A percentile compares a stretch with the other conserved stretches of the same genome.
These are phyloP conservation scores for Euleptes europaea DNA, from an alignment of 2,113 vertebrate species.

Conservation along the genomic window DNA sequence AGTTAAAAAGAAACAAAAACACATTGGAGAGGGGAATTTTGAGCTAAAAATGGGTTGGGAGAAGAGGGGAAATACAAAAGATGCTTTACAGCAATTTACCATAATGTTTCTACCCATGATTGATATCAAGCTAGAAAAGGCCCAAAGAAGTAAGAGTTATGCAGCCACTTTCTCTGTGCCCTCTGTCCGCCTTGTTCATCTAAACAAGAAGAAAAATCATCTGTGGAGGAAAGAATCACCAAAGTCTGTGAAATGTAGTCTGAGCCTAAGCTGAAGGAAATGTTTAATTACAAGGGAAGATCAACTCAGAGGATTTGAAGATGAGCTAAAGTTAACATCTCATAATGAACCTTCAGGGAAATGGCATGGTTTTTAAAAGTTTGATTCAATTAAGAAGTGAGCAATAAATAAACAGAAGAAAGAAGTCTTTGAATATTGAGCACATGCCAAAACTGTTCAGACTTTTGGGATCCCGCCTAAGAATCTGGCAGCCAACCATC, in stretches of 20 bases:
- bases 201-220: neutral
- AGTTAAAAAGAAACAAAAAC: too few species aligned
- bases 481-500: constrained; percentile 29
- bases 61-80: neutral
- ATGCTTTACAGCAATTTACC: too few species aligned
- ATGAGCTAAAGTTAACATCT: constrained; percentile 21
- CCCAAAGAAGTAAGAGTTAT: neutral
- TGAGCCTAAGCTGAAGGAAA: neutral
- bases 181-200: neutral
- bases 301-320: constrained; percentile 5
- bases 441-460: constrained; percentile 14
- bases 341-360: neutral
- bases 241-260: neutral
- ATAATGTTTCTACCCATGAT: too few species aligned
- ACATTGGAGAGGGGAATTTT: too few species aligned
- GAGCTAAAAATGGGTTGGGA: neutral
- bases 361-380: neutral
- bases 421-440: constrained; percentile 17
- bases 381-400: constrained; percentile 11
- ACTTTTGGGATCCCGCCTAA: constrained; percentile 25
- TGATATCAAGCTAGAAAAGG: neutral
- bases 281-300: constrained; percentile 19
- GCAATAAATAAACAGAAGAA: constrained; percentile 14
- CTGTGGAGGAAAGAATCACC: neutral
- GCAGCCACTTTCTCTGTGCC: neutral